Evolutionary conservation across 2,888 invertebrate genomes (phyloP).

Genomic region (Incurvaria masculella): DNA sequence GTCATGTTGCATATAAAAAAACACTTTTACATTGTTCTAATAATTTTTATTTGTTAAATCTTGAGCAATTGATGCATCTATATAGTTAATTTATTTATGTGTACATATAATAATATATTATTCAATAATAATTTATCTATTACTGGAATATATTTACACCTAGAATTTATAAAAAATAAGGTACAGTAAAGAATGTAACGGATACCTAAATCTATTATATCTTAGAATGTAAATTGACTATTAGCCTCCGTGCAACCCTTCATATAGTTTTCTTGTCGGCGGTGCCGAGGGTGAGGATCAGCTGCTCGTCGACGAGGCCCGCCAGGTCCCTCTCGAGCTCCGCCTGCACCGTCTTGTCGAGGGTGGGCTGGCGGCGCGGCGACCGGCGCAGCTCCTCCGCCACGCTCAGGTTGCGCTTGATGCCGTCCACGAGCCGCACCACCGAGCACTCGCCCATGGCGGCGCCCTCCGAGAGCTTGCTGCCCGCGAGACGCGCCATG

Average conservation of each 20-base stretch:
- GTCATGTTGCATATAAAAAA: no score
- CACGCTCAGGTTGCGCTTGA: slow-evolving; percentile 42
- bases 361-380: slow-evolving; percentile 33
- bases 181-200: not conserved
- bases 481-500: slow-evolving; percentile 40
- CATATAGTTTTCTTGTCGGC: not conserved
- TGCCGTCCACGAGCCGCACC: slow-evolving; percentile 44
- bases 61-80: no score
- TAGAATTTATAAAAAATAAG: not conserved
- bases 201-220: not conserved
- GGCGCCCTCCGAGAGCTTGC: slow-evolving; percentile 46
- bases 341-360: slow-evolving; percentile 43
- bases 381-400: slow-evolving; percentile 44
- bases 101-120: no score
- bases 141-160: not conserved
- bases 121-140: not conserved
- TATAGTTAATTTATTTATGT: no score
- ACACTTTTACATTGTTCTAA: no score
- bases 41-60: no score
- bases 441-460: slow-evolving; percentile 51
- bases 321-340: slow-evolving; percentile 12
- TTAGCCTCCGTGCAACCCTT: not conserved
- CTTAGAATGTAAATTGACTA: not conserved
- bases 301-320: slow-evolving; percentile 35
- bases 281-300: slow-evolving; percentile 9